phyloP scores from a whole-genome alignment of 2,888 invertebrate genomes.

The Cordilura impudica region DNA sequence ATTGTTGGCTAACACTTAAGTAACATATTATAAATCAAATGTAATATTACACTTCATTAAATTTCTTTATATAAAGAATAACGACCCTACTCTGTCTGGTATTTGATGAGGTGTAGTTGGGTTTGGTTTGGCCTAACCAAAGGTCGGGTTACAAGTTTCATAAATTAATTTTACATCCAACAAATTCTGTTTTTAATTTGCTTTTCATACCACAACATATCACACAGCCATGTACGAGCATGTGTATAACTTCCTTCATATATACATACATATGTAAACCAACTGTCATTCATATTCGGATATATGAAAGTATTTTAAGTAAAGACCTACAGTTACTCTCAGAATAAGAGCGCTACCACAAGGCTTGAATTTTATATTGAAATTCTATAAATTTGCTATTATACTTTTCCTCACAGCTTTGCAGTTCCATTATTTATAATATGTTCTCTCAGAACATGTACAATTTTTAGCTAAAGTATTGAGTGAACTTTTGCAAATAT shows the following conservation, averaged over 20 bases:
- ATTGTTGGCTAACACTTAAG: too few relatives aligned
- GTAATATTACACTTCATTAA: constrained; percentile 58
- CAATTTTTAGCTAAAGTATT: too few relatives aligned
- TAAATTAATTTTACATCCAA: constrained; percentile 18
- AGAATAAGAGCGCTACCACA: too few relatives aligned
- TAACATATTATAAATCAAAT: constrained; percentile 57
- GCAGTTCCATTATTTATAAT: too few relatives aligned
- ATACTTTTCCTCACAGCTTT: too few relatives aligned
- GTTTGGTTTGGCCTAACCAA: constrained; percentile 1
- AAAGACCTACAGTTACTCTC: not conserved
- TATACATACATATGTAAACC: not conserved
- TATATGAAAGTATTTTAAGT: not conserved
- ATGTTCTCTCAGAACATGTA: too few relatives aligned
- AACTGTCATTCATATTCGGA: too few relatives aligned
- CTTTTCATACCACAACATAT: constrained; percentile 26
- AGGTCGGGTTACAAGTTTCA: constrained; percentile 41
- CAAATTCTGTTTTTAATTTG: constrained; percentile 32
- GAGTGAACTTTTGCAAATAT: too few relatives aligned
- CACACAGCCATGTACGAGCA: not conserved
- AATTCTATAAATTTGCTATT: too few relatives aligned
- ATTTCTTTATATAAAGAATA: constrained; percentile 27
- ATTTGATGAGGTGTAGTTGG: not conserved
- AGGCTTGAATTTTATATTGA: too few relatives aligned
- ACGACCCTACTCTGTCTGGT: not conserved
- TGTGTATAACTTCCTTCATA: not conserved